Evolutionary conservation across 2,888 invertebrate species (phyloP).

Genomic region (Acanthosepion esculentum): DNA sequence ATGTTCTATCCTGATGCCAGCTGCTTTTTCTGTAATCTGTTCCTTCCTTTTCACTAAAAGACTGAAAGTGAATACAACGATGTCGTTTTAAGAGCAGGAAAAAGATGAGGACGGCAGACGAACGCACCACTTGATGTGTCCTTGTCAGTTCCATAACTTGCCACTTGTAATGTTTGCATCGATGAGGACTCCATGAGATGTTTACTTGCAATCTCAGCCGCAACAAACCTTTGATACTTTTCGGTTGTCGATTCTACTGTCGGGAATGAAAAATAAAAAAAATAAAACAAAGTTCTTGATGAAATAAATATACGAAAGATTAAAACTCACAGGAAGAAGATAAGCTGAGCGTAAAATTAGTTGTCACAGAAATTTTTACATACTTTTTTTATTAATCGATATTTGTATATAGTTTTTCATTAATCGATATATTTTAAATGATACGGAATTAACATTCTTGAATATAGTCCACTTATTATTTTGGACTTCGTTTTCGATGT

Average conservation of each 20-base stretch:
- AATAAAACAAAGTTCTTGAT: background rate
- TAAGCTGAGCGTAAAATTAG: too few species aligned
- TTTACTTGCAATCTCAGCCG: background rate
- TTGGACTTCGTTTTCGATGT: too few species aligned
- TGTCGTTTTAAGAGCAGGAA: background rate
- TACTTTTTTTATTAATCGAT: too few species aligned
- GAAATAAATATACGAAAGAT: too few species aligned
- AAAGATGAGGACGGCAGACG: background rate
- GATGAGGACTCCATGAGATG: background rate
- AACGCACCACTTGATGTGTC: background rate
- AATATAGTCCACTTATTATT: too few species aligned
- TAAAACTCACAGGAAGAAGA: too few species aligned
- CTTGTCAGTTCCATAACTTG: background rate
- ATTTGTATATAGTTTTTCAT: too few species aligned
- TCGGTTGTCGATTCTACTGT: background rate
- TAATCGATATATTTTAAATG: too few species aligned
- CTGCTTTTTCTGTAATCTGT: background rate
- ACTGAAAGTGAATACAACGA: background rate
- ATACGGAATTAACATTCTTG: too few species aligned
- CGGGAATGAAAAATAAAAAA: background rate
- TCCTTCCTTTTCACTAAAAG: background rate
- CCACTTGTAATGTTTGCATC: background rate
- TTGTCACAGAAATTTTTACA: too few species aligned
- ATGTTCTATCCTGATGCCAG: background rate
- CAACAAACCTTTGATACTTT: background rate